A percentile compares a stretch with the other conserved stretches of the same genome.
phyloP scores from a whole-genome alignment of 2,113 vertebrate species.

The Eurypyga helias region DNA sequence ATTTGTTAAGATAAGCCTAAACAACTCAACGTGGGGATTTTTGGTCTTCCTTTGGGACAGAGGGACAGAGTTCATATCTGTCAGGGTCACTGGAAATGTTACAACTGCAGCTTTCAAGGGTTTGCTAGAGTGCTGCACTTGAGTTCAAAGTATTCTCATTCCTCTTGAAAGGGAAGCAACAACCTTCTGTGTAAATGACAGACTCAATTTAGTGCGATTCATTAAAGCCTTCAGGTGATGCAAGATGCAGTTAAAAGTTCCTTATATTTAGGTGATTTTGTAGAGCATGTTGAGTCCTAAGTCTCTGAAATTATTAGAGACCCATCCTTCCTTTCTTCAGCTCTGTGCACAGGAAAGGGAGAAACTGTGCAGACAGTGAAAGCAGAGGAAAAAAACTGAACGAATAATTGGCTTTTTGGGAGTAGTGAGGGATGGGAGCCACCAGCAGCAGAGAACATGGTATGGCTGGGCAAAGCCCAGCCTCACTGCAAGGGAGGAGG shows the following conservation, averaged over 20 bases:
- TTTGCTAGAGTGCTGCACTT: neutral
- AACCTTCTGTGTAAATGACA: neutral
- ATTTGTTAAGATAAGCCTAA: neutral
- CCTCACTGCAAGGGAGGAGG: neutral
- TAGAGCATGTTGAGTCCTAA: neutral
- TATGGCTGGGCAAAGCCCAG: accelerated
- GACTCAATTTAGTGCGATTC: neutral
- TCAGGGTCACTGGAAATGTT: neutral
- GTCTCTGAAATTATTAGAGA: neutral
- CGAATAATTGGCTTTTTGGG: neutral
- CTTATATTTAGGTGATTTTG: neutral
- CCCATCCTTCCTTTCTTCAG: neutral
- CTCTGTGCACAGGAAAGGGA: no score
- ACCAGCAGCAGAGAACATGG: neutral
- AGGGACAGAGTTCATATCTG: neutral
- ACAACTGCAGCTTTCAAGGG: neutral
- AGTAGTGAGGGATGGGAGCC: neutral
- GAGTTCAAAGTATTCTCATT: neutral
- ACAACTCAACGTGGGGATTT: neutral
- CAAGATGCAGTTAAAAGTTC: neutral
- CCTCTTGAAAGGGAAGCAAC: neutral
- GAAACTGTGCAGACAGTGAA: neutral
- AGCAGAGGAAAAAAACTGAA: neutral
- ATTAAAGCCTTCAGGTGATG: neutral
- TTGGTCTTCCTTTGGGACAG: neutral